Conservation (phyloP, 2,888 invertebrate genomes). For the Drosophila ustulata region DNA sequence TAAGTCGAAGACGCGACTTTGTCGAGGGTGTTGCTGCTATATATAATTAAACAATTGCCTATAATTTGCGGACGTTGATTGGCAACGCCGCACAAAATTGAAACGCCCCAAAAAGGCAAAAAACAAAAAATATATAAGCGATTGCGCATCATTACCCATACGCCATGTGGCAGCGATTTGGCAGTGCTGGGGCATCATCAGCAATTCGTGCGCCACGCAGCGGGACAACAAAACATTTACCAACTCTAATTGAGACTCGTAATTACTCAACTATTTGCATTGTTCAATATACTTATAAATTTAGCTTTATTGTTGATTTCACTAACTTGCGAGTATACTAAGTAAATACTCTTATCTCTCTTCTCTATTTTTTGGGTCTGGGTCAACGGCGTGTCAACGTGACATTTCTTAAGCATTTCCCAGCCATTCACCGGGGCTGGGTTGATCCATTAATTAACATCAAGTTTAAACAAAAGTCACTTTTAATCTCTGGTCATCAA, state of each 20-base stretch:
- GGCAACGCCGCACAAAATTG: slow-evolving; percentile 45
- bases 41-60: slow-evolving; percentile 75
- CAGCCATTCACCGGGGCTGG: slow-evolving; percentile 47
- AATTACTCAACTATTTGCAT: slow-evolving; percentile 65
- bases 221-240: slow-evolving; percentile 28
- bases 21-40: slow-evolving; percentile 64
- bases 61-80: slow-evolving; percentile 73
- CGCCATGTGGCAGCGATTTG: slow-evolving; percentile 41
- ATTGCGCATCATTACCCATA: slow-evolving; percentile 44
- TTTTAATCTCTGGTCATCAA: slow-evolving; percentile 41
- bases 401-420: slow-evolving; percentile 47
- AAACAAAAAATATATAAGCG: slow-evolving; percentile 11
- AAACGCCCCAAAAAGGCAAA: slow-evolving; percentile 45
- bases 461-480: slow-evolving; percentile 40
- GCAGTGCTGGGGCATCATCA: slow-evolving; percentile 10
- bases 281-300: slow-evolving; percentile 40
- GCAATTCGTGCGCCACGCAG: slow-evolving; percentile 33
- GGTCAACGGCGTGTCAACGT: slow-evolving; percentile 58
- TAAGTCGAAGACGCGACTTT: slow-evolving; percentile 18
- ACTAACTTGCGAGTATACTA: slow-evolving; percentile 15
- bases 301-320: slow-evolving; percentile 29
- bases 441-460: slow-evolving; percentile 61
- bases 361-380: slow-evolving; percentile 63
- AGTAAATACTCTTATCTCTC: slow-evolving; percentile 5
- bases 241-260: slow-evolving; percentile 61